These are phyloP conservation scores for Elachura formosa DNA, from an alignment of 2,113 vertebrate genomes.

Conservation along the genomic window DNA sequence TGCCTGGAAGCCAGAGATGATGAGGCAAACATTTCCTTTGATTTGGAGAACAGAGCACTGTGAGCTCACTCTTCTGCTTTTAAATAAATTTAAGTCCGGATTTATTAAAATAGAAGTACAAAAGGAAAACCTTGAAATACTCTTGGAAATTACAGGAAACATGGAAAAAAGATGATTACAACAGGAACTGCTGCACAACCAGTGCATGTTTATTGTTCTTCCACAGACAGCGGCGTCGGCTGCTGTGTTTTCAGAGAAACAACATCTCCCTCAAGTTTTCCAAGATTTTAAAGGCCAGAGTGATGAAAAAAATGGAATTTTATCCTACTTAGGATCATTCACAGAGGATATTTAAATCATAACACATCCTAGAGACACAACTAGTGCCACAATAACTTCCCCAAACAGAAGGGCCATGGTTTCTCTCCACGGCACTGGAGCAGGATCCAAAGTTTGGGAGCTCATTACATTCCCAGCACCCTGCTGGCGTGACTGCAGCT, in stretches of 20 bases:
- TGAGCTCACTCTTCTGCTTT: background rate
- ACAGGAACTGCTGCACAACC: background rate
- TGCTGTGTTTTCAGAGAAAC: background rate
- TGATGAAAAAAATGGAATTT: fast-evolving
- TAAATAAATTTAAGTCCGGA: background rate
- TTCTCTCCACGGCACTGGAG: background rate
- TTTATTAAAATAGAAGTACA: background rate
- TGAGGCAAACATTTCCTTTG: background rate
- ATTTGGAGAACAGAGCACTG: background rate
- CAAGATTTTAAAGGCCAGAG: background rate
- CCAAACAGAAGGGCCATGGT: fast-evolving
- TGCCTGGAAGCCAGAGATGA: background rate
- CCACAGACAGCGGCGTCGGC: background rate
- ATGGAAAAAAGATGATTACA: background rate
- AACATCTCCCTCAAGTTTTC: background rate
- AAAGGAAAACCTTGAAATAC: background rate
- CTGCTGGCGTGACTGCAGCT: background rate
- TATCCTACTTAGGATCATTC: background rate
- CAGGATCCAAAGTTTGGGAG: background rate
- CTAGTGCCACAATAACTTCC: background rate
- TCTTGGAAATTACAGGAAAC: background rate
- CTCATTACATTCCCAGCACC: background rate
- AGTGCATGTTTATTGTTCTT: background rate
- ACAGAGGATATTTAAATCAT: background rate
- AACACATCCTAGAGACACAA: fast-evolving